These are phyloP conservation scores for Albula goreensis DNA, from an alignment of 2,113 vertebrate genomes.

Conservation along the genomic window DNA sequence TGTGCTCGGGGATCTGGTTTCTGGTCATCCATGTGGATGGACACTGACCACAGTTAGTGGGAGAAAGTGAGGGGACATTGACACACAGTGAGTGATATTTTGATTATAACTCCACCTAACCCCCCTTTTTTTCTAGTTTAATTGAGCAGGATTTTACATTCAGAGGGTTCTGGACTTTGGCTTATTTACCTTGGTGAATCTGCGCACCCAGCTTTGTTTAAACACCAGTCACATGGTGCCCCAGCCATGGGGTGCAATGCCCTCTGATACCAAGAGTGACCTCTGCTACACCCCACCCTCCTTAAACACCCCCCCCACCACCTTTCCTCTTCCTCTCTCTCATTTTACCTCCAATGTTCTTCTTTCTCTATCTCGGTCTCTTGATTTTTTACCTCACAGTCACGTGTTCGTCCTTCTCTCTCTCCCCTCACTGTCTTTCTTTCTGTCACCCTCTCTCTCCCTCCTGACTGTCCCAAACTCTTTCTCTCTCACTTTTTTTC, in stretches of 20 bases:
- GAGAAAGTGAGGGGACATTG: too few relatives aligned
- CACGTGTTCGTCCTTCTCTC: not conserved
- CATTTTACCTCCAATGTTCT: too few relatives aligned
- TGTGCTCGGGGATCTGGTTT: too few relatives aligned
- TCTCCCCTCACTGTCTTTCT: not conserved
- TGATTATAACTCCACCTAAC: too few relatives aligned
- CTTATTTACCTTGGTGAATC: constrained; percentile 9
- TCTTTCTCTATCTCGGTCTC: not conserved
- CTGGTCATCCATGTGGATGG: too few relatives aligned
- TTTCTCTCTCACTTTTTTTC: not conserved
- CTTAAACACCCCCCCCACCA: not conserved
- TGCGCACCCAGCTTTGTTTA: not conserved
- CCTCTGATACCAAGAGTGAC: not conserved
- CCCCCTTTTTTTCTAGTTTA: too few relatives aligned
- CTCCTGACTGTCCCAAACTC: not conserved
- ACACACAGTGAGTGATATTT: too few relatives aligned
- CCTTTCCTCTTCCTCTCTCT: not conserved
- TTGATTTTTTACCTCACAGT: too few relatives aligned
- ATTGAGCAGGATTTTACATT: not conserved
- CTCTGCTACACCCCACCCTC: not conserved
- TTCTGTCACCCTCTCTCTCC: too few relatives aligned
- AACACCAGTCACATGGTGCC: not conserved
- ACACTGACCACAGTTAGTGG: too few relatives aligned
- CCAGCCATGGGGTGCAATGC: not conserved
- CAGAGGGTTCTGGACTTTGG: constrained; percentile 6